A percentile compares a stretch with the other conserved stretches of the same genome.
Conservation (phyloP, 1,140 invertebrate species). For the Eumeta japonica region DNA sequence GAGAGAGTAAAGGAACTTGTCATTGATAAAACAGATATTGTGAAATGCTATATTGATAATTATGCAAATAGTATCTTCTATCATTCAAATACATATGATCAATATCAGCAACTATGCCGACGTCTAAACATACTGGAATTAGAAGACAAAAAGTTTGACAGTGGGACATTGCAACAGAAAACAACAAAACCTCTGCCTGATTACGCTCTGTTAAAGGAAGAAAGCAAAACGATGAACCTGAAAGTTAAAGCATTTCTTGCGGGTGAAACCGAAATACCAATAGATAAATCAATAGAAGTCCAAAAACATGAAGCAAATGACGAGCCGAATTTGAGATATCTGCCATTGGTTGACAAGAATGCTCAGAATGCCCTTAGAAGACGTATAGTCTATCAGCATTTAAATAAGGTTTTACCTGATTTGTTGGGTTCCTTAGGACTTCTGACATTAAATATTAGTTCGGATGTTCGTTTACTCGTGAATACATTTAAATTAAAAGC, state of each 20-base stretch:
- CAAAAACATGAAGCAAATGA: constrained; percentile 25
- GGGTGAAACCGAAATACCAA: constrained; percentile 39
- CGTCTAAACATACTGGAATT: constrained; percentile 59
- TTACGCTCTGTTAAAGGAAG: constrained; percentile 59
- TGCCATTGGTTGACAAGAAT: constrained; percentile 59
- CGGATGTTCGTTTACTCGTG: constrained; percentile 54
- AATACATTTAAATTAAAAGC: constrained; percentile 61
- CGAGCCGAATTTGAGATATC: constrained; percentile 30
- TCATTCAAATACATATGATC: constrained; percentile 46
- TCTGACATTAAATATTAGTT: constrained; percentile 30
- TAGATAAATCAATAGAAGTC: constrained; percentile 15
- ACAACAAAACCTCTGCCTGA: constrained; percentile 60
- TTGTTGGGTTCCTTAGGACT: constrained; percentile 39
- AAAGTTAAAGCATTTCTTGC: constrained; percentile 60
- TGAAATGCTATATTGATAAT: constrained; percentile 57
- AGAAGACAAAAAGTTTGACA: constrained; percentile 55
- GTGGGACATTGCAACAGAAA: constrained; percentile 26
- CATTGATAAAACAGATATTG: constrained; percentile 52
- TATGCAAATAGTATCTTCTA: constrained; percentile 42
- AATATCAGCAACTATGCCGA: constrained; percentile 58
- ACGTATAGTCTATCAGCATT: constrained; percentile 57
- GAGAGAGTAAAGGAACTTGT: constrained; percentile 58
- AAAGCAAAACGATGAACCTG: constrained; percentile 56
- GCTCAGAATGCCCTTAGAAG: constrained; percentile 59
- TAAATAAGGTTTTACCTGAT: constrained; percentile 57